phyloP scores from a whole-genome alignment of 2,113 vertebrate genomes.

The Hepsetus odoe region DNA sequence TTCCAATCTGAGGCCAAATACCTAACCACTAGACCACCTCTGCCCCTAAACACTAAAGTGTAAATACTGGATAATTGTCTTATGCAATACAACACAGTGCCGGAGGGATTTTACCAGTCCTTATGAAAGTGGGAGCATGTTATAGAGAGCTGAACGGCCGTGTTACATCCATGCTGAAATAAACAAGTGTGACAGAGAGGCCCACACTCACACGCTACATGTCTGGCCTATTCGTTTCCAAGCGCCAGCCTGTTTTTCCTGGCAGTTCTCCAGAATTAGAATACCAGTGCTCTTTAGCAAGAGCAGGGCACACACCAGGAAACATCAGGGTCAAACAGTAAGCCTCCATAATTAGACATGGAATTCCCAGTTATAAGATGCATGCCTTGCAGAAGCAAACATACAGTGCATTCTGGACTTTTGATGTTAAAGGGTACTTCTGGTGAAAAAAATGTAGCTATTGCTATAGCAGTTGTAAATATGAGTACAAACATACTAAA shows the following conservation, averaged over 20 bases:
- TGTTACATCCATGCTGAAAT: neutral
- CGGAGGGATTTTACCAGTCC: conserved; percentile 7
- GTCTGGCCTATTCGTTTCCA: neutral
- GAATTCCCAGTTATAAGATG: conserved; percentile 31
- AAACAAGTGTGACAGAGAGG: neutral
- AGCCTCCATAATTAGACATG: conserved; percentile 33
- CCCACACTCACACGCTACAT: conserved; percentile 2
- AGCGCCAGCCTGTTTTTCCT: conserved; percentile 9
- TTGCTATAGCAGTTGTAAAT: too few species aligned
- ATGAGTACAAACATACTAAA: too few species aligned
- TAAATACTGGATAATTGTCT: neutral
- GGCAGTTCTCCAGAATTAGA: conserved; percentile 37
- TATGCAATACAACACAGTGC: neutral
- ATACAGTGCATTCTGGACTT: too few species aligned
- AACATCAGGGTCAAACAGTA: conserved; percentile 34
- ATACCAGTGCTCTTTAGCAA: conserved; percentile 27
- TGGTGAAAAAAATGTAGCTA: too few species aligned
- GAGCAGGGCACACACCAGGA: conserved; percentile 25
- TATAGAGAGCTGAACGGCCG: neutral
- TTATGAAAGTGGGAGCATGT: neutral
- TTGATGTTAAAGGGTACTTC: too few species aligned
- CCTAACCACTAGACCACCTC: too few species aligned
- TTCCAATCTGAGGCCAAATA: too few species aligned
- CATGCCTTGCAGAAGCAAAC: neutral
- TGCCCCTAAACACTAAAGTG: too few species aligned